Evolutionary conservation across 2,113 vertebrate genomes (phyloP).

Genomic region (Orthonyx spaldingii): DNA sequence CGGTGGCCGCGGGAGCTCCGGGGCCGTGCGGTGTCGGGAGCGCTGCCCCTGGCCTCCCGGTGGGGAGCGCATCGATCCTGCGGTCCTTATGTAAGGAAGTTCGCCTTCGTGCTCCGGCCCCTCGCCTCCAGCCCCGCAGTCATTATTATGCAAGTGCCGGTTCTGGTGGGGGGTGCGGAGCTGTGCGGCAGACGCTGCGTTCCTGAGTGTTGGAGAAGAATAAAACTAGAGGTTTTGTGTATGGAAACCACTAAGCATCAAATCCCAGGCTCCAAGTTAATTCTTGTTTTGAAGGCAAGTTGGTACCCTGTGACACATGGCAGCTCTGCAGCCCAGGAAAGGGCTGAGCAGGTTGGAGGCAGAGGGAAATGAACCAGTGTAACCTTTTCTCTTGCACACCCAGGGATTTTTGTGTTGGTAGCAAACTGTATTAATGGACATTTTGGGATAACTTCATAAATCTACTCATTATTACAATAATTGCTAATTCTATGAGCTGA

Average conservation of each 20-base stretch:
- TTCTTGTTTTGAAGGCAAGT: not conserved
- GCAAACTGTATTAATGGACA: not conserved
- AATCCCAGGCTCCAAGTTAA: rapidly evolving
- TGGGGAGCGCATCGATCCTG: not conserved
- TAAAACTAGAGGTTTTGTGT: rapidly evolving
- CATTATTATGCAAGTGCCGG: not conserved
- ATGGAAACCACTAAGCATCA: rapidly evolving
- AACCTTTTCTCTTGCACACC: not conserved
- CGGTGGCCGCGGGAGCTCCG: not conserved
- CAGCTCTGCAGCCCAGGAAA: rapidly evolving
- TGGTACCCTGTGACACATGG: not conserved
- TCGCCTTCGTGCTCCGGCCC: not conserved
- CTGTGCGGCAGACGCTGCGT: not conserved
- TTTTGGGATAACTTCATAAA: not conserved
- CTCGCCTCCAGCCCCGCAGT: not conserved
- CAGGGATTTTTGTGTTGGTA: not conserved
- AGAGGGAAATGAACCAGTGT: rapidly evolving
- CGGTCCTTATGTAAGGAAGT: not conserved
- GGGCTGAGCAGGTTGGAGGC: not conserved
- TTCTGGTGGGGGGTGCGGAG: not conserved
- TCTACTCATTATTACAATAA: rapidly evolving
- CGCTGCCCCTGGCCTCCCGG: not conserved
- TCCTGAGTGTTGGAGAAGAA: not conserved
- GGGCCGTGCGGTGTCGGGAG: not conserved
- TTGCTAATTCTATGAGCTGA: not conserved